Evolutionary conservation across 2,888 invertebrate species (phyloP).

Genomic region (Timema podura): DNA sequence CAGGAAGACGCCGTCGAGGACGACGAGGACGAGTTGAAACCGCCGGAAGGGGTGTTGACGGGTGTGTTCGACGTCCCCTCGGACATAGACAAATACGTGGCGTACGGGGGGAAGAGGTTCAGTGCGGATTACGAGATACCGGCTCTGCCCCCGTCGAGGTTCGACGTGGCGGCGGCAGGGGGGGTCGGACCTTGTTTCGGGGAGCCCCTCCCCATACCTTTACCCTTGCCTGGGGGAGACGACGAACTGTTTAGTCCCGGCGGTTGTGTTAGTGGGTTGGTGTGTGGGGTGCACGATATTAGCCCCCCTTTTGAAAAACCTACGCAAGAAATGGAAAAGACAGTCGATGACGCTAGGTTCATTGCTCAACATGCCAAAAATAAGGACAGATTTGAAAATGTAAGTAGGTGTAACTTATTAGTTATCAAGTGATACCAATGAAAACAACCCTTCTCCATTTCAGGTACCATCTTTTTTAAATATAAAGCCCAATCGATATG

Average conservation of each 20-base stretch:
- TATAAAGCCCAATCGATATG: background rate
- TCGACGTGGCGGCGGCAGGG: slow-evolving; percentile 33
- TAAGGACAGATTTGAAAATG: slow-evolving; percentile 91
- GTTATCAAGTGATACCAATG: too few species aligned
- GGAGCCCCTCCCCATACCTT: slow-evolving; percentile 60
- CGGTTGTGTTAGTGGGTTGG: slow-evolving; percentile 45
- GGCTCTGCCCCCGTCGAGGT: slow-evolving; percentile 42
- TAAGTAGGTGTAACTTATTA: slow-evolving; percentile 52
- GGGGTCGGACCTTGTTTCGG: slow-evolving; percentile 52
- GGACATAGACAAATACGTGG: slow-evolving; percentile 58
- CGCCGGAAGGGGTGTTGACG: slow-evolving; percentile 64
- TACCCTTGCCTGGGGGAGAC: slow-evolving; percentile 71
- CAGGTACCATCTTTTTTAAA: too few species aligned
- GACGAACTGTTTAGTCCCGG: slow-evolving; percentile 77
- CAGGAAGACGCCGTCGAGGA: slow-evolving; percentile 60
- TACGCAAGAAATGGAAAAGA: slow-evolving; percentile 84
- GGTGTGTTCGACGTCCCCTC: slow-evolving; percentile 64
- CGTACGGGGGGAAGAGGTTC: slow-evolving; percentile 55
- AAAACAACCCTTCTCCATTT: too few species aligned
- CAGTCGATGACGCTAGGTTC: slow-evolving; percentile 87
- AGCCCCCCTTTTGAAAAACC: slow-evolving; percentile 81
- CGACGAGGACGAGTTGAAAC: slow-evolving; percentile 43
- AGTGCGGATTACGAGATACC: slow-evolving; percentile 73
- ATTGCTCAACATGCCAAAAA: slow-evolving; percentile 94
- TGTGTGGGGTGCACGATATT: slow-evolving; percentile 57